phyloP scores from a whole-genome alignment of 2,113 vertebrate species.

The Pachypanchax playfairii region DNA sequence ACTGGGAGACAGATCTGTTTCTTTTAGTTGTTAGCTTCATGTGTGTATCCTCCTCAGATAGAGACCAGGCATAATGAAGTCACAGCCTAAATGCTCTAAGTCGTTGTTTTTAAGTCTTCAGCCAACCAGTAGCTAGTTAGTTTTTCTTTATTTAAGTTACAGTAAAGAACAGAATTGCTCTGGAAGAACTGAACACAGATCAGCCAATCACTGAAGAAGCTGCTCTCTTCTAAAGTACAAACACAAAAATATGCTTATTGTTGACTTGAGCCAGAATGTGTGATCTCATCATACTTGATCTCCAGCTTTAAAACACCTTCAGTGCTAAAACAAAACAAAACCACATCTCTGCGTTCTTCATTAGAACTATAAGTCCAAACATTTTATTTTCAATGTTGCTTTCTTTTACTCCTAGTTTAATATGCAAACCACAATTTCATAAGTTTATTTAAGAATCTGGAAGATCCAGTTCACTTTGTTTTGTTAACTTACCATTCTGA shows the following conservation, averaged over 20 bases:
- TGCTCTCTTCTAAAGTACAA: too few species aligned
- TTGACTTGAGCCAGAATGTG: too few species aligned
- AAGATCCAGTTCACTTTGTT: slow-evolving; percentile 27
- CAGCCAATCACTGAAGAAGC: too few species aligned
- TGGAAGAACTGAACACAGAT: too few species aligned
- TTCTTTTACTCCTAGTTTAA: not conserved
- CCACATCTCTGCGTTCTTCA: not conserved
- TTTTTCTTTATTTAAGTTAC: not conserved
- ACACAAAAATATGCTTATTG: too few species aligned
- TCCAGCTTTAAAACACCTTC: not conserved
- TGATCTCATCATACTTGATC: not conserved
- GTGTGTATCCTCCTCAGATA: not conserved
- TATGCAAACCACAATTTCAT: slow-evolving; percentile 15
- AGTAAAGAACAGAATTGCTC: too few species aligned
- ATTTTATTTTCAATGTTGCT: not conserved
- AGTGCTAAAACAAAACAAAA: not conserved
- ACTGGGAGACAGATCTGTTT: not conserved
- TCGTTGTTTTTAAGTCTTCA: not conserved
- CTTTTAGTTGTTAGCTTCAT: not conserved
- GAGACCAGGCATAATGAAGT: not conserved
- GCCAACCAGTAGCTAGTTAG: not conserved
- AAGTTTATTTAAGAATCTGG: slow-evolving; percentile 21
- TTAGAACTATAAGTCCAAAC: not conserved
- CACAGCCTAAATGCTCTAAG: not conserved
- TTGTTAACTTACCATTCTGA: slow-evolving; percentile 20